Percentiles rank a stretch among this genome's conserved stretches.
These are phyloP conservation scores for Tortrix viridana DNA, from an alignment of 2,888 invertebrate genomes.

Conservation along the genomic window DNA sequence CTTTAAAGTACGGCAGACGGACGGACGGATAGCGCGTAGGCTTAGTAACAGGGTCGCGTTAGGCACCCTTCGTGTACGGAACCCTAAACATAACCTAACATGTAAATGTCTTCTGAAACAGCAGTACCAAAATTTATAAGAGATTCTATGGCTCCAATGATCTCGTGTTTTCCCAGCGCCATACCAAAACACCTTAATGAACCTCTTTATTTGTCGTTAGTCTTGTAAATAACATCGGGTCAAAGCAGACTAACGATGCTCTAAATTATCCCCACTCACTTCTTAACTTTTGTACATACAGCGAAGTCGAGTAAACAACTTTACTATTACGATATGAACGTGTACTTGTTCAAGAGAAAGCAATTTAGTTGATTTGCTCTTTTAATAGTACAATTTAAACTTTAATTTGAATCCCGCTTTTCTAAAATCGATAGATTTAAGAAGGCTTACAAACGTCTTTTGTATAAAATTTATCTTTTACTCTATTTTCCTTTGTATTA, in stretches of 20 bases:
- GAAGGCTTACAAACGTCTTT: no score
- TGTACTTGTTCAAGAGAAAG: not conserved
- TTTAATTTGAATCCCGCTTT: no score
- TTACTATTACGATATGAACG: conserved; percentile 4
- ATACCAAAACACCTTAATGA: conserved; percentile 57
- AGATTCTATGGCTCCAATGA: not conserved
- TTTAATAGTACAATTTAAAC: no score
- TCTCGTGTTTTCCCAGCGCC: conserved; percentile 13
- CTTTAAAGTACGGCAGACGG: no score
- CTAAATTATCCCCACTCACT: conserved; percentile 51
- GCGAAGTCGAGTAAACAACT: conserved; percentile 19
- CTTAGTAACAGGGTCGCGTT: no score
- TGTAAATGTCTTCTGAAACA: no score
- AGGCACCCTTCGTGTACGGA: no score
- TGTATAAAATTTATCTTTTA: not conserved
- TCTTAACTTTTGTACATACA: conserved; percentile 44
- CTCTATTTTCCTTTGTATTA: no score
- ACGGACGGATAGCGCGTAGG: no score
- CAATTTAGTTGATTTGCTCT: not conserved
- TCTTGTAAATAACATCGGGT: conserved; percentile 59
- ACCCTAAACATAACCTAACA: no score
- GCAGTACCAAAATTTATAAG: not conserved
- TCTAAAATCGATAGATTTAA: no score
- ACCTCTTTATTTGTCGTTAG: conserved; percentile 59
- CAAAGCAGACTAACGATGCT: conserved; percentile 67